Percentiles rank a stretch among this genome's conserved stretches.
phyloP scores from a whole-genome alignment of 2,113 vertebrate species.

The Cariama cristata region DNA sequence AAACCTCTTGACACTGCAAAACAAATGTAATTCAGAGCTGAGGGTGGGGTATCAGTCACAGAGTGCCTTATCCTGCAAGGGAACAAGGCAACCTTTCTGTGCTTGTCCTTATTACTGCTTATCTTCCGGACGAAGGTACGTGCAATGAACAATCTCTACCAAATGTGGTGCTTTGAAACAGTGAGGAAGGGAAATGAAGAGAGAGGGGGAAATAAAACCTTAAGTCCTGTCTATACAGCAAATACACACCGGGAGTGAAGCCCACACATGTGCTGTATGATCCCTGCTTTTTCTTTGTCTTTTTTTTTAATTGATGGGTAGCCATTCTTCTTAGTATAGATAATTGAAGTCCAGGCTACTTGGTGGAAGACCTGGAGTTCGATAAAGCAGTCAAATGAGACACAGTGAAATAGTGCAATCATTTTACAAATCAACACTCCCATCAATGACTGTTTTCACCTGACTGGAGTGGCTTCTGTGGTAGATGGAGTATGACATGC shows the following conservation, averaged over 20 bases:
- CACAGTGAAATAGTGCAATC: background rate
- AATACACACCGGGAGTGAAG: background rate
- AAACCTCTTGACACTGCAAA: background rate
- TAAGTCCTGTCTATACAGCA: background rate
- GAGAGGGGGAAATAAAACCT: background rate
- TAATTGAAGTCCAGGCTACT: background rate
- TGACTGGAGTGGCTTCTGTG: background rate
- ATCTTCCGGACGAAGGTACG: accelerated
- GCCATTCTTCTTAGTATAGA: background rate
- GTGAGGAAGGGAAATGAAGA: background rate
- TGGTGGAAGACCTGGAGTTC: background rate
- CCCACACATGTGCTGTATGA: background rate
- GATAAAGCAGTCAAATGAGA: background rate
- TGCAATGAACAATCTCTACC: background rate
- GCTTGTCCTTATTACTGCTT: background rate
- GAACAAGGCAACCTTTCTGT: accelerated
- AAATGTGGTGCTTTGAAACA: background rate
- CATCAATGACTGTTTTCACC: background rate
- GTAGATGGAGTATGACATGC: background rate
- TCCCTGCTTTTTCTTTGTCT: background rate
- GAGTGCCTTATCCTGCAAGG: background rate
- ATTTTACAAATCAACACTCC: background rate
- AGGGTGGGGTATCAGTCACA: background rate
- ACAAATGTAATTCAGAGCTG: background rate
- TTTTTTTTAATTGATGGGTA: background rate